Evolutionary conservation across 1,140 invertebrate genomes (phyloP), one percentile per base, ranked within the genome.

Genomic region (Polyergus mexicanus): DNA sequence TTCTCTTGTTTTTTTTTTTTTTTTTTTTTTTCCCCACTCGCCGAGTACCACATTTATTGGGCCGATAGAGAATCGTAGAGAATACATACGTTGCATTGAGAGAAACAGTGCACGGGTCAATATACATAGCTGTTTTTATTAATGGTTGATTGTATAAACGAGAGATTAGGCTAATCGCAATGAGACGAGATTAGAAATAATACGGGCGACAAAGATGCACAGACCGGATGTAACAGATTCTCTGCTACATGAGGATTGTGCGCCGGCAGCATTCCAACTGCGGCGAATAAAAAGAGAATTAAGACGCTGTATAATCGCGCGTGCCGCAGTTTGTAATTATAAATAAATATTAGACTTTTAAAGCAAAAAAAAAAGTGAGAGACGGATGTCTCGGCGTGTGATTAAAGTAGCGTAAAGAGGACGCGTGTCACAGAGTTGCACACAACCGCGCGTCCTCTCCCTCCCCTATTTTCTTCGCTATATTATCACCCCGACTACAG

Each of bases 121-220:
- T 74, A 86, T 80, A 80, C 62, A 86, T 85, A 89, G 71, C 77
- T 88, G 87, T 89, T 89, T 89, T 89, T 86, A 86, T 86, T 89
- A 83, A 89, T 35, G 65, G 74, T 89, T 89, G 75, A 83, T 84
- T 89, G 88, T 88, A 81, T 76, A 86, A 89, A 90, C 80, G 85
- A 85, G 85, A 76, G 80, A 76, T 90, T 90, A 91, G 91, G 83
- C 86, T 90, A 91, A 87, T 91, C 90, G 90, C 89, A 84, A 81
- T 78, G 83, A 51, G 16, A 89, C 76, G 86, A 90, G 83, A 87
- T 85, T 89, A 89, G 86, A 75, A 89, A 58, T 89, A 89, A 68
- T 80, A 88, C 60, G 89, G 84, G 84, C 84, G 81, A 90, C 63
- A 76, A 87, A 86, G 62, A 63, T 83, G 86, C 58, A 51, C 16